Evolutionary conservation across 2,797 vertebrate species (phyloP).

Genomic region (Gymnodraco acuticeps): DNA sequence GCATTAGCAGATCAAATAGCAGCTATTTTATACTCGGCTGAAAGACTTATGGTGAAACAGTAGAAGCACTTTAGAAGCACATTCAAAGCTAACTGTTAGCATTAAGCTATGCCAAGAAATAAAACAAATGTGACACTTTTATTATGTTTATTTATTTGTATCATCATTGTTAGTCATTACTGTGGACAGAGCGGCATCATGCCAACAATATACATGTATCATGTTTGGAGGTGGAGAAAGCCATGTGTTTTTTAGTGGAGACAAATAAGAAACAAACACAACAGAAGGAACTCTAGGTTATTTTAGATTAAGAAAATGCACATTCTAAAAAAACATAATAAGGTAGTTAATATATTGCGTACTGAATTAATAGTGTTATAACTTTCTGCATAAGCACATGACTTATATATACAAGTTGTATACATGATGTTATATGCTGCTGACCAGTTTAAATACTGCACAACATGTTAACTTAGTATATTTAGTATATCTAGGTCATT

Average conservation of each 20-base stretch:
- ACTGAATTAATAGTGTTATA: not conserved
- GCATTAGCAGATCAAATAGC: conserved; percentile 1
- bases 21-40: not conserved
- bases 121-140: not conserved
- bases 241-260: not conserved
- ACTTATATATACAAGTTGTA: not conserved
- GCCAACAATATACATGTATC: not conserved
- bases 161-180: not conserved
- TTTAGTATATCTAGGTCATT: not conserved
- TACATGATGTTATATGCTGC: not conserved
- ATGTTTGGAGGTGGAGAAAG: not conserved
- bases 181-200: not conserved
- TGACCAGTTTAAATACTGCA: conserved; percentile 2
- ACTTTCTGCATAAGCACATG: not conserved
- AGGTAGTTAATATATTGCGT: not conserved
- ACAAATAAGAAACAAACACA: not conserved
- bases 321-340: too few relatives aligned
- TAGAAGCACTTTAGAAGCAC: not conserved
- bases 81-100: too few relatives aligned
- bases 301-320: not conserved
- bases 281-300: not conserved
- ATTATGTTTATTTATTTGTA: not conserved
- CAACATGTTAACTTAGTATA: not conserved
- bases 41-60: not conserved
- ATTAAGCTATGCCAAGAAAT: not conserved